A percentile compares a stretch with the other conserved stretches of the same genome.
These are phyloP conservation scores for Porites cylindrica DNA, from an alignment of 92 coral and sea anemone genomes.

Conservation along the genomic window DNA sequence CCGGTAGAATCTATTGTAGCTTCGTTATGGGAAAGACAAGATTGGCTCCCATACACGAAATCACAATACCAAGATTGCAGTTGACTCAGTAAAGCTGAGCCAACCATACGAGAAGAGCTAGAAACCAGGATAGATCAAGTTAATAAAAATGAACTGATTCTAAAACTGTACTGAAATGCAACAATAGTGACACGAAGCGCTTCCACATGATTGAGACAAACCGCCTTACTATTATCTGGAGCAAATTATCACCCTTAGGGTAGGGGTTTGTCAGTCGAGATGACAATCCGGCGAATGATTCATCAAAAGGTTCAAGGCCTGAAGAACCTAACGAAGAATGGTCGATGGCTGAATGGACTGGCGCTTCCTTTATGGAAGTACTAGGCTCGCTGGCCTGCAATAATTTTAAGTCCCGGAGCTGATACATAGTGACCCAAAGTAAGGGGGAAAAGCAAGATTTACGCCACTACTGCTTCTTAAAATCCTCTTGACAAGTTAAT, in stretches of 20 bases:
- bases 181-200: constrained; percentile 27
- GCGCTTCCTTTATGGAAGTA: background rate
- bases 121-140: constrained; percentile 26
- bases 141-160: constrained; percentile 53
- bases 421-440: constrained; percentile 26
- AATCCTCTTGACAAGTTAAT: constrained; percentile 11
- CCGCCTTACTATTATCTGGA: too few species aligned
- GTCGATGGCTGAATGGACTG: constrained; percentile 5
- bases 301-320: background rate
- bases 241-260: background rate
- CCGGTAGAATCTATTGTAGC: too few species aligned
- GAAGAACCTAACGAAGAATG: background rate
- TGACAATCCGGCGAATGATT: too few species aligned
- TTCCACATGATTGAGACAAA: constrained; percentile 18
- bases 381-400: background rate
- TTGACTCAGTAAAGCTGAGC: constrained; percentile 22
- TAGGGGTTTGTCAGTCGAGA: background rate
- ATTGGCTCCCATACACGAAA: constrained; percentile 21
- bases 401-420: background rate
- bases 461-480: background rate
- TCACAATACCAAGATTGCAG: constrained; percentile 35
- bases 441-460: constrained; percentile 18
- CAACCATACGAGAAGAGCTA: constrained; percentile 41
- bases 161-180: constrained; percentile 40
- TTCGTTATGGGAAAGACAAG: background rate